Percentiles rank a stretch among this genome's conserved stretches.
Conservation (phyloP, 2,797 vertebrate genomes). For the Eulemur coronatus region DNA sequence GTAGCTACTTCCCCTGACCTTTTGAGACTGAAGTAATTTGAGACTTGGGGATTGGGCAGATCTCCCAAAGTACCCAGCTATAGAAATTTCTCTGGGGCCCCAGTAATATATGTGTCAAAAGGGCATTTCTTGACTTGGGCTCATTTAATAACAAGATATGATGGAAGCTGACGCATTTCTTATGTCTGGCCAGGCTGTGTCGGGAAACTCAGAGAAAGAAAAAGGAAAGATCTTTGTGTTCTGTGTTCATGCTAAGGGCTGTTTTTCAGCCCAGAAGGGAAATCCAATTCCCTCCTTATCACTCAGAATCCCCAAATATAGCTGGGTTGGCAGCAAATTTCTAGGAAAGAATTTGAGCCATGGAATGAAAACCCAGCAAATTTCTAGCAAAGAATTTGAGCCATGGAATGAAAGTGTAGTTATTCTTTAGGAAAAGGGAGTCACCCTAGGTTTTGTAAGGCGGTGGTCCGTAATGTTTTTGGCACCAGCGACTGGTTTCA, state of each 20-base stretch:
- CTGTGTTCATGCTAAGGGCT: background rate
- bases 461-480: too few relatives aligned
- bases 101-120: background rate
- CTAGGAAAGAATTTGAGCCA: background rate
- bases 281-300: background rate
- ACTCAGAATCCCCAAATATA: background rate
- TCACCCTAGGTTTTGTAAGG: background rate
- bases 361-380: background rate
- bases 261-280: background rate
- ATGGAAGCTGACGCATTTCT: background rate
- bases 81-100: background rate
- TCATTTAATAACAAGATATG: constrained; percentile 16
- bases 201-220: background rate
- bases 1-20: background rate
- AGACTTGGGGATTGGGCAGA: background rate
- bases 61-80: background rate
- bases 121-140: background rate
- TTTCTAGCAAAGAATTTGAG: background rate
- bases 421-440: constrained; percentile 4
- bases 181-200: background rate
- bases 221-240: background rate
- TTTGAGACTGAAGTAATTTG: background rate
- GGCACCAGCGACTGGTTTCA: too few relatives aligned
- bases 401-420: background rate
- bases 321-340: background rate